Evolutionary conservation across 2,888 invertebrate genomes (phyloP).

Genomic region (Hetaerina titia): DNA sequence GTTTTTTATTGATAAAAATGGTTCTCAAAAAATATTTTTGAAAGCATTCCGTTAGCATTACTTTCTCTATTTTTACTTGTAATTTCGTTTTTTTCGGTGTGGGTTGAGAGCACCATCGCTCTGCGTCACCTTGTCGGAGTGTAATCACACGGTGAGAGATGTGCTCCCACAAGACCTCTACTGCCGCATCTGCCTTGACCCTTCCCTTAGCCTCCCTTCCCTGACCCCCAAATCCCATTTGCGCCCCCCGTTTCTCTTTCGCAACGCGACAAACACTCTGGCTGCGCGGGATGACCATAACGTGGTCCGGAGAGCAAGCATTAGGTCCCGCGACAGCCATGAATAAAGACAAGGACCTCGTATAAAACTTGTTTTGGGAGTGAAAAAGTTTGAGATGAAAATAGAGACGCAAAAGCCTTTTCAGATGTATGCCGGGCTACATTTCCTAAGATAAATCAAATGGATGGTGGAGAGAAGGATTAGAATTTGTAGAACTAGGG

Average conservation of each 20-base stretch:
- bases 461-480: background rate
- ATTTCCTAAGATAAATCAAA: background rate
- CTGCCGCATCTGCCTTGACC: background rate
- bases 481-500: background rate
- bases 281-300: slow-evolving; percentile 44
- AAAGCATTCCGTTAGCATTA: background rate
- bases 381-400: slow-evolving; percentile 34
- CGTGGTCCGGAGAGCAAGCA: slow-evolving; percentile 43
- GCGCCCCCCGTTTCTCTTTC: background rate
- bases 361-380: slow-evolving; percentile 56
- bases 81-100: background rate
- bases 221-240: background rate
- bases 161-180: background rate
- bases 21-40: background rate
- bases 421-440: background rate
- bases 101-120: background rate
- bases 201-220: background rate
- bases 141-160: background rate
- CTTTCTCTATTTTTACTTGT: background rate
- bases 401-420: slow-evolving; percentile 6
- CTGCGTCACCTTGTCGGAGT: background rate
- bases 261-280: slow-evolving; percentile 17
- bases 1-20: too few relatives aligned
- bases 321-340: slow-evolving; percentile 46
- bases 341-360: slow-evolving; percentile 50